Percentiles rank a stretch among this genome's conserved stretches.
Conservation (phyloP, 2,113 vertebrate genomes). For the Blennius ocellaris region DNA sequence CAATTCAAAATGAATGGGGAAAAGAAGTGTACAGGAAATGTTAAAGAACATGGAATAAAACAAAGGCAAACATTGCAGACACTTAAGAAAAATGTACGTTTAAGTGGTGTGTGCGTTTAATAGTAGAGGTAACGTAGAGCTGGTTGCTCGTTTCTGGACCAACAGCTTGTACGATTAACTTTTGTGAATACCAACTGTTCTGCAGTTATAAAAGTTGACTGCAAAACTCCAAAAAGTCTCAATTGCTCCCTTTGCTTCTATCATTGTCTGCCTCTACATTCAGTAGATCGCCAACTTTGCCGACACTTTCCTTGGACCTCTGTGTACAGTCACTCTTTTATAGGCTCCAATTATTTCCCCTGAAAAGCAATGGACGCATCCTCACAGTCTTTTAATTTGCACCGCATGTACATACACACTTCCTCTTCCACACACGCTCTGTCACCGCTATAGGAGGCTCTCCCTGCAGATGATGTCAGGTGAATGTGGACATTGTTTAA, state of each 20-base stretch:
- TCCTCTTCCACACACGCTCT: constrained; percentile 20
- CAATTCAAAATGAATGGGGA: constrained; percentile 15
- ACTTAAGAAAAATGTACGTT: constrained; percentile 8
- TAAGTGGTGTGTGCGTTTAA: constrained; percentile 1
- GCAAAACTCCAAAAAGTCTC: constrained; percentile 40
- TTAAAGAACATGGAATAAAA: neutral
- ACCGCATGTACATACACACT: constrained; percentile 5
- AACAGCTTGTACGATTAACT: constrained; percentile 66
- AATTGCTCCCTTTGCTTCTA: constrained; percentile 13
- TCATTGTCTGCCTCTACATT: constrained; percentile 10
- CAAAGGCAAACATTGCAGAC: constrained; percentile 3
- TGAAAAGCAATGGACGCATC: constrained; percentile 32
- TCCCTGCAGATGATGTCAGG: constrained; percentile 69
- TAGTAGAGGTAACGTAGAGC: constrained; percentile 17
- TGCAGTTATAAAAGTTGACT: constrained; percentile 38
- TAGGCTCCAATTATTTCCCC: constrained; percentile 21
- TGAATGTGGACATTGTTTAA: constrained; percentile 78
- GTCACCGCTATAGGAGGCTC: constrained; percentile 57
- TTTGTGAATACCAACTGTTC: constrained; percentile 66
- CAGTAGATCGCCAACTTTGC: constrained; percentile 12
- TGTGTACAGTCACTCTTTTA: constrained; percentile 11
- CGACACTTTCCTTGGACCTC: constrained; percentile 19
- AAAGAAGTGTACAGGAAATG: constrained; percentile 9
- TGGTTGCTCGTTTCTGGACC: constrained; percentile 50
- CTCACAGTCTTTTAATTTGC: constrained; percentile 42